Evolutionary conservation across 2,113 vertebrate species (phyloP).

Genomic region (Lophochroa leadbeateri): DNA sequence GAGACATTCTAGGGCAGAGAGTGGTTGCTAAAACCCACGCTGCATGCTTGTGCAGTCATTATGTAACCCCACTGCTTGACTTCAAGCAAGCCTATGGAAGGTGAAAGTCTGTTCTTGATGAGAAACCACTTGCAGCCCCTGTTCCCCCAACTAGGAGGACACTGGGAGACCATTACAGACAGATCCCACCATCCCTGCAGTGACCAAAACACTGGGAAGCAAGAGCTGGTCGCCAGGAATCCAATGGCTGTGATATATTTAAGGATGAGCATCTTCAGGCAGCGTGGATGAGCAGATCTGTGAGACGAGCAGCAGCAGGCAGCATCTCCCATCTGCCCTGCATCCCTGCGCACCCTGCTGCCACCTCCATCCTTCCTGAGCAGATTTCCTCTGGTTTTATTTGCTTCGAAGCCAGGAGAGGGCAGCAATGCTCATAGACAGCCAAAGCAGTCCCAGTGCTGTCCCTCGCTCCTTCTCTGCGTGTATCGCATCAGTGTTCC

Average conservation of each 20-base stretch:
- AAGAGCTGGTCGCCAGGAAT: neutral
- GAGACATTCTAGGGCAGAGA: neutral
- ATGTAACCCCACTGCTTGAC: neutral
- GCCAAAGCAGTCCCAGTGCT: accelerated
- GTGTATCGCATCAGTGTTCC: accelerated
- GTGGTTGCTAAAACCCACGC: neutral
- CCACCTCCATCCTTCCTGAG: neutral
- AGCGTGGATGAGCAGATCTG: accelerated
- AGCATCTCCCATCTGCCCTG: neutral
- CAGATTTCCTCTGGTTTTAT: neutral
- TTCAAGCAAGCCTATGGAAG: neutral
- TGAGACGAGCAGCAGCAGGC: neutral
- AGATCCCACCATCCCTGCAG: neutral
- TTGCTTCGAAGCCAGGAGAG: slow-evolving; percentile 17
- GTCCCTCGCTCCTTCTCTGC: accelerated
- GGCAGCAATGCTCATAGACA: slow-evolving; percentile 41
- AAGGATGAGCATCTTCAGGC: neutral
- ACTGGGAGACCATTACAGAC: neutral
- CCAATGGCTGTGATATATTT: neutral
- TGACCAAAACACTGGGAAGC: accelerated
- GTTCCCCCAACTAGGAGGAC: accelerated
- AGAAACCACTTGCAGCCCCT: neutral
- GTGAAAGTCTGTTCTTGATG: accelerated
- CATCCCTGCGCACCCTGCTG: neutral
- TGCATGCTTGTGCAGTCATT: neutral